Conservation (phyloP, 2,797 vertebrate genomes). For the Arnoldichthys spilopterus region DNA sequence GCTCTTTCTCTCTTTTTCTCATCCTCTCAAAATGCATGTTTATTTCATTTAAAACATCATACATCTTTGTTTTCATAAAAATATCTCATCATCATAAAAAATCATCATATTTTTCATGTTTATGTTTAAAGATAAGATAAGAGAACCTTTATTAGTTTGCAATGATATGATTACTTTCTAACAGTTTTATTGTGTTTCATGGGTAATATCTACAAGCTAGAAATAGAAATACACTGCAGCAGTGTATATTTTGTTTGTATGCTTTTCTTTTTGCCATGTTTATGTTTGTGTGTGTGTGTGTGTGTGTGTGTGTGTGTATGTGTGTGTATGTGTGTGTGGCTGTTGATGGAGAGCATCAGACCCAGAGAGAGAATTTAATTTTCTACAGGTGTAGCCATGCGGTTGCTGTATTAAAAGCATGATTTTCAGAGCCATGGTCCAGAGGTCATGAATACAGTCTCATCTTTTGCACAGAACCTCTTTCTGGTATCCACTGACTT, state of each 20-base stretch:
- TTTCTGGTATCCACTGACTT: conserved; percentile 31
- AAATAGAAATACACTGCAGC: conserved; percentile 29
- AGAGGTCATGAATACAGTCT: conserved; percentile 35
- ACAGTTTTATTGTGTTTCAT: too few relatives aligned
- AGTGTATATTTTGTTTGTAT: conserved; percentile 8
- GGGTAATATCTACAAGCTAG: conserved; percentile 18
- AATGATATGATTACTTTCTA: too few relatives aligned
- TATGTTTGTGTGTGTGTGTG: conserved; percentile 21
- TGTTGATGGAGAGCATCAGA: conserved; percentile 38
- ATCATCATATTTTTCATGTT: too few relatives aligned
- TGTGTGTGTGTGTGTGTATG: conserved; percentile 11
- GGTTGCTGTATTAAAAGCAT: conserved; percentile 45
- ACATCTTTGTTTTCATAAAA: too few relatives aligned
- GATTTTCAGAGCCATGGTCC: conserved; percentile 47
- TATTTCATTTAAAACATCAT: too few relatives aligned
- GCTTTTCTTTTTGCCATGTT: not conserved
- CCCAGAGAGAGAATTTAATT: conserved; percentile 50
- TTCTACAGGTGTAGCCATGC: conserved; percentile 57
- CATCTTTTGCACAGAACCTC: conserved; percentile 10
- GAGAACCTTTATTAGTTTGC: too few relatives aligned
- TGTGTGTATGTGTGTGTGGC: conserved; percentile 5
- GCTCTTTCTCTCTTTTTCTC: too few relatives aligned
- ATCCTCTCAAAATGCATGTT: too few relatives aligned
- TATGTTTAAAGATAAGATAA: too few relatives aligned
- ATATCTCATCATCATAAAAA: too few relatives aligned